Percentiles rank a stretch among this genome's conserved stretches.
Conservation (phyloP, 2,888 invertebrate genomes). For the Drosophila infuscata region DNA sequence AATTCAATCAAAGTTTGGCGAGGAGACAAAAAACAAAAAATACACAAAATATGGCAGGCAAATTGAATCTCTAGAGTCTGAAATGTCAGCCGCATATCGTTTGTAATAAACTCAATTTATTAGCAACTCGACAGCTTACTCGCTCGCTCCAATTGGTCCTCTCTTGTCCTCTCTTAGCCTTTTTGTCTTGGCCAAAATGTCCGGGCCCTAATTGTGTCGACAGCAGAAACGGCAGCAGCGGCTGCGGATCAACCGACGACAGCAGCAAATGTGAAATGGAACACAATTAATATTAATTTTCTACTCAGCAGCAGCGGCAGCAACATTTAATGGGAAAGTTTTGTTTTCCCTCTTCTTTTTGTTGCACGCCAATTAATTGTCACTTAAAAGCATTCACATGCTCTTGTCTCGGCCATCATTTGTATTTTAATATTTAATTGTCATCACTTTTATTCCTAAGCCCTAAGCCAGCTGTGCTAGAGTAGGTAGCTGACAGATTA, state of each 20-base stretch:
- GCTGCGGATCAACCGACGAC: constrained; percentile 3
- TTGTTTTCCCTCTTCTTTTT: constrained; percentile 1
- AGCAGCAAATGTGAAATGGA: constrained; percentile 59
- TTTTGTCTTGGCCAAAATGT: constrained; percentile 51
- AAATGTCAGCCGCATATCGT: constrained; percentile 66
- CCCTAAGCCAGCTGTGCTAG: neutral
- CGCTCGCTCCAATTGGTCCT: constrained; percentile 14
- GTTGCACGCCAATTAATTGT: constrained; percentile 60
- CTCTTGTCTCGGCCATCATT: constrained; percentile 38
- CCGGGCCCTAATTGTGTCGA: constrained; percentile 45
- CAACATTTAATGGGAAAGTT: constrained; percentile 67
- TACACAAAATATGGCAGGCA: constrained; percentile 39
- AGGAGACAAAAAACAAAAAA: neutral
- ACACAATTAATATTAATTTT: constrained; percentile 79
- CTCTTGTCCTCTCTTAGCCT: constrained; percentile 4
- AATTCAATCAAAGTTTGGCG: constrained; percentile 66
- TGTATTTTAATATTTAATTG: constrained; percentile 27
- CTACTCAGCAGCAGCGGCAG: constrained; percentile 24
- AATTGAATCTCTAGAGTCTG: constrained; percentile 65
- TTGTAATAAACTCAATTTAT: constrained; percentile 77
- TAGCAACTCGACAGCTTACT: constrained; percentile 48
- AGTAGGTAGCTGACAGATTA: neutral
- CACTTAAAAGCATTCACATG: constrained; percentile 80
- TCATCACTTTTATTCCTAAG: constrained; percentile 30
- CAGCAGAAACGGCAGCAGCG: constrained; percentile 14